These are phyloP conservation scores for Fissipunctia ypsillon DNA, from an alignment of 2,888 invertebrate species.

Conservation along the genomic window DNA sequence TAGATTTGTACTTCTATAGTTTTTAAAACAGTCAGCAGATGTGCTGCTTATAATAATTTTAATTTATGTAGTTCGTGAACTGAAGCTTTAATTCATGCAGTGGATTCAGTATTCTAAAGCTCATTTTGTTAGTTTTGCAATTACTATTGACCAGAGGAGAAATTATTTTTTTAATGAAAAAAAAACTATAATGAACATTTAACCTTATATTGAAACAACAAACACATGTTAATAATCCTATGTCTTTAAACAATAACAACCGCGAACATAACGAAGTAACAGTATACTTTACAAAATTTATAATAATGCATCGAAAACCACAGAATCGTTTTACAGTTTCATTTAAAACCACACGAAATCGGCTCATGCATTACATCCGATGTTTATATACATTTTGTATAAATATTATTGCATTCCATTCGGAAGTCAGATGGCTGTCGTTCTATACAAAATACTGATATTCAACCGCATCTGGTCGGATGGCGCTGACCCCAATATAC, in stretches of 20 bases:
- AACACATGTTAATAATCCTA: too few relatives aligned
- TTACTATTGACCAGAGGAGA: too few relatives aligned
- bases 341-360: slow-evolving; percentile 40
- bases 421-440: slow-evolving; percentile 16
- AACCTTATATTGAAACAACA: too few relatives aligned
- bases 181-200: too few relatives aligned
- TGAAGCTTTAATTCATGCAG: background rate
- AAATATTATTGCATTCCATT: slow-evolving; percentile 43
- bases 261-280: background rate
- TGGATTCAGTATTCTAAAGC: background rate
- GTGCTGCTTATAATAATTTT: background rate
- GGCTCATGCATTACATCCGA: slow-evolving; percentile 14
- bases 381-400: slow-evolving; percentile 13
- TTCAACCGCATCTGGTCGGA: slow-evolving; percentile 37
- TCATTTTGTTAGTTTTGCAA: too few relatives aligned
- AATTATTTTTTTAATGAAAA: too few relatives aligned
- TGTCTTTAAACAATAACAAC: too few relatives aligned
- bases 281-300: slow-evolving; percentile 9
- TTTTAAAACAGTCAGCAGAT: background rate
- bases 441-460: slow-evolving; percentile 32
- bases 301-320: slow-evolving; percentile 33
- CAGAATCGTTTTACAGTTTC: slow-evolving; percentile 14
- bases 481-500: slow-evolving; percentile 30
- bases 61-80: background rate
- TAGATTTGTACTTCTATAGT: background rate